Evolutionary conservation across 2,797 vertebrate genomes (phyloP).

Genomic region (Phyllotis vaccarum): DNA sequence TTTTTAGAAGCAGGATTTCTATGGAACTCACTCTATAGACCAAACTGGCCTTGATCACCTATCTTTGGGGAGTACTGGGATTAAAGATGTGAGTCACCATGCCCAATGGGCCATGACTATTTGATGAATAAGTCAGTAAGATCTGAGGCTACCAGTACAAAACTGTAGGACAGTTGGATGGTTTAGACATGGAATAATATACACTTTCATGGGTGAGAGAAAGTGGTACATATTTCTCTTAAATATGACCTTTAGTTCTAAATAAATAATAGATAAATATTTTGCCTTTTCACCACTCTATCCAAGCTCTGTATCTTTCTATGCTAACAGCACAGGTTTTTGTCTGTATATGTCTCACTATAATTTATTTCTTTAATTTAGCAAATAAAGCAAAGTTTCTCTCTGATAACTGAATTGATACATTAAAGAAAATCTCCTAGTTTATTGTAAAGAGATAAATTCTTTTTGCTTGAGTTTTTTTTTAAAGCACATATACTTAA

Average conservation of each 20-base stretch:
- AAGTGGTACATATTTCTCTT: conserved; percentile 17
- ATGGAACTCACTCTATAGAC: background rate
- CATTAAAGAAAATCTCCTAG: conserved; percentile 27
- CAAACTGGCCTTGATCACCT: background rate
- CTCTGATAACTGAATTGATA: conserved; percentile 15
- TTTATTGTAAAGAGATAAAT: conserved; percentile 51
- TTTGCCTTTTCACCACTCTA: background rate
- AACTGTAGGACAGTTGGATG: conserved; percentile 9
- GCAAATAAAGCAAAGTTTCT: conserved; percentile 30
- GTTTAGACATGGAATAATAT: background rate
- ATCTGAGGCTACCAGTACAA: background rate
- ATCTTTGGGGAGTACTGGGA: background rate
- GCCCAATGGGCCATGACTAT: background rate
- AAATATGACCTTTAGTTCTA: background rate
- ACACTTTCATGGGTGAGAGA: background rate
- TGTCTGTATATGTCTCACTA: background rate
- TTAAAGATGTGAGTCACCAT: background rate
- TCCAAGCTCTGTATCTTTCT: background rate
- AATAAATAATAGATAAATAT: background rate
- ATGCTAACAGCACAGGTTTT: background rate
- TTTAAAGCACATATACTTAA: background rate
- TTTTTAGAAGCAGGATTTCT: background rate
- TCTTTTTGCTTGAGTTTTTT: conserved; percentile 32
- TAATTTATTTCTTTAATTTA: conserved; percentile 21
- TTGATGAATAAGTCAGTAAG: conserved; percentile 34